phyloP scores from a whole-genome alignment of 2,797 vertebrate species.

The Streptopelia turtur region DNA sequence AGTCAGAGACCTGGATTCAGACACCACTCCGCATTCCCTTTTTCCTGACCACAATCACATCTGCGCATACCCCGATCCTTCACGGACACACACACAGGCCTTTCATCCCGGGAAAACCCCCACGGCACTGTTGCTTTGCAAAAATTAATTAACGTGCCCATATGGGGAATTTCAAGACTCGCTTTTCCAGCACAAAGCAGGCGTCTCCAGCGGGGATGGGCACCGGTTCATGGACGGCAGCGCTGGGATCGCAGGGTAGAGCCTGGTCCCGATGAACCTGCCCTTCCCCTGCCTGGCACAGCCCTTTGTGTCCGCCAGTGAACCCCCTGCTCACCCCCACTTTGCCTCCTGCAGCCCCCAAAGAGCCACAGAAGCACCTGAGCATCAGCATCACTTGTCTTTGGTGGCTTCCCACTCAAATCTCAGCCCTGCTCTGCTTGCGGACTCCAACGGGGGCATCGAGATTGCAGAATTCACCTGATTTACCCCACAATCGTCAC shows the following conservation, averaged over 20 bases:
- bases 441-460: accelerated
- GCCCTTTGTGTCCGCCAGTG: accelerated
- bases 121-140: background rate
- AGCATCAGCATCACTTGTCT: accelerated
- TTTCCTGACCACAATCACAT: conserved; percentile 14
- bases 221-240: accelerated
- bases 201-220: accelerated
- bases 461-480: background rate
- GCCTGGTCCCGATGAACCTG: background rate
- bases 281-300: background rate
- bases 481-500: background rate
- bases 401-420: background rate
- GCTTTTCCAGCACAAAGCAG: background rate
- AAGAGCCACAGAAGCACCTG: background rate
- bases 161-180: background rate
- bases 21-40: background rate
- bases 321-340: background rate
- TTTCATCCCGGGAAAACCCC: conserved; percentile 1
- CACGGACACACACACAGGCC: background rate
- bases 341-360: background rate
- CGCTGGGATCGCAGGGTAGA: accelerated
- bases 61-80: background rate
- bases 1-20: background rate
- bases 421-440: background rate
- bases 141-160: background rate